A percentile compares a stretch with the other conserved stretches of the same genome.
phyloP scores from a whole-genome alignment of 2,888 invertebrate genomes.

The Patella caerulea region DNA sequence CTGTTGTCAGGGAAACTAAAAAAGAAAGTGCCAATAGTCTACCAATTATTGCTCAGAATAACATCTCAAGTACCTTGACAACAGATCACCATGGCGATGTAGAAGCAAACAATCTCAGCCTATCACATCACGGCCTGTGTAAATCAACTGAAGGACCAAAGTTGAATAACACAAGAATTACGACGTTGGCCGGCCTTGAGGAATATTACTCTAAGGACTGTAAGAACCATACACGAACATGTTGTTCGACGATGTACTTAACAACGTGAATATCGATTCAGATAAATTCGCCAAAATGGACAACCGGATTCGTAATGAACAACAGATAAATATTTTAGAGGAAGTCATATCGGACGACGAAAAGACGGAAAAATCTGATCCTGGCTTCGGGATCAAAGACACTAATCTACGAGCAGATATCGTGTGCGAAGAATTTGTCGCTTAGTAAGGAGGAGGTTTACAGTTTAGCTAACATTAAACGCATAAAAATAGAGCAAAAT shows the following conservation, averaged over 20 bases:
- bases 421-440: slow-evolving; percentile 30
- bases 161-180: slow-evolving; percentile 40
- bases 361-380: slow-evolving; percentile 23
- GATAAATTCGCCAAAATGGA: slow-evolving; percentile 76
- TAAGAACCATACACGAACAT: slow-evolving; percentile 77
- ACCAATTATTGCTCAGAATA: background rate
- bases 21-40: background rate
- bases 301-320: slow-evolving; percentile 66
- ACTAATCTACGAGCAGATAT: slow-evolving; percentile 71
- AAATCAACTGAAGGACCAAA: background rate
- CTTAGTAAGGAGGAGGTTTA: slow-evolving; percentile 31
- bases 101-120: background rate
- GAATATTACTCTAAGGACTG: slow-evolving; percentile 76
- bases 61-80: background rate
- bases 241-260: slow-evolving; percentile 63
- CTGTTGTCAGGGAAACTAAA: no score
- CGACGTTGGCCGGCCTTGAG: slow-evolving; percentile 64
- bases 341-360: slow-evolving; percentile 38
- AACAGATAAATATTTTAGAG: slow-evolving; percentile 72
- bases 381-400: slow-evolving; percentile 71
- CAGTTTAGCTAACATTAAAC: slow-evolving; percentile 48
- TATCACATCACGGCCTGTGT: background rate
- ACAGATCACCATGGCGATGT: background rate
- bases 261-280: slow-evolving; percentile 75
- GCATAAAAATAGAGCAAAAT: slow-evolving; percentile 51